Evolutionary conservation across 2,797 vertebrate genomes (phyloP).

Genomic region (Prunella strophiata): DNA sequence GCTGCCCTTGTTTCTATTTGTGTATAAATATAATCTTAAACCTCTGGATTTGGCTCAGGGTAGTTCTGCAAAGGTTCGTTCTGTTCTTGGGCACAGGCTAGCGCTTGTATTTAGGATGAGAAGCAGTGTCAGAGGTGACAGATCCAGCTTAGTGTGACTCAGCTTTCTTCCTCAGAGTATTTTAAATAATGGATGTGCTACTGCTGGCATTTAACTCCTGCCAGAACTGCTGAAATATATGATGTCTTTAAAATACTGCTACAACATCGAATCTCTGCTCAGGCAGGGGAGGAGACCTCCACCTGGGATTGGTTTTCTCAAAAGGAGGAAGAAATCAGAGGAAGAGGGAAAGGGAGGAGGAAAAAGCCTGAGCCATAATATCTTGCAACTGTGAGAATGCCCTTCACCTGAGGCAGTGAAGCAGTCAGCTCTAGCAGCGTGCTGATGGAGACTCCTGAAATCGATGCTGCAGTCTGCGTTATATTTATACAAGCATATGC

Average conservation of each 20-base stretch:
- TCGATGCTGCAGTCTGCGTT: neutral
- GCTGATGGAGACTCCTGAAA: neutral
- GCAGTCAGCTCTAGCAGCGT: neutral
- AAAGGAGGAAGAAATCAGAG: neutral
- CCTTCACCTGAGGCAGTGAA: slow-evolving; percentile 2
- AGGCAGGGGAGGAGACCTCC: neutral
- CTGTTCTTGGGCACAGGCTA: neutral
- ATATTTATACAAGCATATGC: neutral
- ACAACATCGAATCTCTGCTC: neutral
- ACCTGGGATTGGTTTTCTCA: neutral
- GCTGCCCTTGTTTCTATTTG: neutral
- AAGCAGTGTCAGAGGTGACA: neutral
- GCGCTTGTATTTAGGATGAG: neutral
- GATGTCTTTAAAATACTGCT: neutral
- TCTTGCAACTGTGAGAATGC: neutral
- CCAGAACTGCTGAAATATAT: neutral
- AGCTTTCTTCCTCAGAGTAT: neutral
- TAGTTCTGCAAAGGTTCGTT: neutral
- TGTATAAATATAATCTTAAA: neutral
- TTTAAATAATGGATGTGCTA: slow-evolving; percentile 36
- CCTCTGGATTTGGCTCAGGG: neutral
- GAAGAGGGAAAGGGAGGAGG: neutral
- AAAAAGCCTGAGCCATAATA: neutral
- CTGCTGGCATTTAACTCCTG: slow-evolving; percentile 25
- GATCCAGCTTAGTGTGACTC: slow-evolving; percentile 37